phyloP scores from a whole-genome alignment of 1,140 invertebrate genomes.

The Aplysia californica region DNA sequence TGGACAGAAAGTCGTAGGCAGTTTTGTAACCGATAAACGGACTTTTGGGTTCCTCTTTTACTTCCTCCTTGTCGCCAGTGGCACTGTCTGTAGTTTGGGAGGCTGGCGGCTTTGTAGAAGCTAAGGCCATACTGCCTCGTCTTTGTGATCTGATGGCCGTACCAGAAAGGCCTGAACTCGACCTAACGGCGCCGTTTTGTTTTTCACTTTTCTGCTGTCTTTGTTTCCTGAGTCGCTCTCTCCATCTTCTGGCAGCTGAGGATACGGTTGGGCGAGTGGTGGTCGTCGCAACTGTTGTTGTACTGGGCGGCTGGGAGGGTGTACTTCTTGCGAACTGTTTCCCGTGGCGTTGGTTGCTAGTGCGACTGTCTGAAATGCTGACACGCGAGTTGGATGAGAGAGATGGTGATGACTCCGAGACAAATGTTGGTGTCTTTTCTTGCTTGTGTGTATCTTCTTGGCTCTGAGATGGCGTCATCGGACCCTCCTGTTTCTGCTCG shows the following conservation, averaged over 20 bases:
- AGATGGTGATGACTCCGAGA: too few relatives aligned
- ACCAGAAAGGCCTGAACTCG: neutral
- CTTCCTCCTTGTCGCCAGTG: neutral
- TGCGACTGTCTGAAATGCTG: too few relatives aligned
- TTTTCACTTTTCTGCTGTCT: neutral
- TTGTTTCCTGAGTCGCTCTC: neutral
- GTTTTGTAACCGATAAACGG: slow-evolving; percentile 17
- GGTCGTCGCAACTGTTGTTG: neutral
- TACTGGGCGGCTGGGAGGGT: neutral
- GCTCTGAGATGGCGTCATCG: too few relatives aligned
- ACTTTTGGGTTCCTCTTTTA: neutral
- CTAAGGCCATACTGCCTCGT: neutral
- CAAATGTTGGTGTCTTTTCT: too few relatives aligned
- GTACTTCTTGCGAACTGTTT: neutral
- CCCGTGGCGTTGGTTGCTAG: too few relatives aligned
- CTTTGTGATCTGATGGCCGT: neutral
- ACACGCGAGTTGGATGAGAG: too few relatives aligned
- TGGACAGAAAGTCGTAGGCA: slow-evolving; percentile 6
- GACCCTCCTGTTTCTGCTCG: too few relatives aligned
- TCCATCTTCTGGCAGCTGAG: neutral
- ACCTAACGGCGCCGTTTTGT: too few relatives aligned
- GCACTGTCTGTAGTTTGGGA: too few relatives aligned
- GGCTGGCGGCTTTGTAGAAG: neutral
- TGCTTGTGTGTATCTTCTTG: too few relatives aligned
- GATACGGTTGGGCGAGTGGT: neutral